These are phyloP conservation scores for Cyclargus thomasi DNA, from an alignment of 1,140 invertebrate species.

Conservation along the genomic window DNA sequence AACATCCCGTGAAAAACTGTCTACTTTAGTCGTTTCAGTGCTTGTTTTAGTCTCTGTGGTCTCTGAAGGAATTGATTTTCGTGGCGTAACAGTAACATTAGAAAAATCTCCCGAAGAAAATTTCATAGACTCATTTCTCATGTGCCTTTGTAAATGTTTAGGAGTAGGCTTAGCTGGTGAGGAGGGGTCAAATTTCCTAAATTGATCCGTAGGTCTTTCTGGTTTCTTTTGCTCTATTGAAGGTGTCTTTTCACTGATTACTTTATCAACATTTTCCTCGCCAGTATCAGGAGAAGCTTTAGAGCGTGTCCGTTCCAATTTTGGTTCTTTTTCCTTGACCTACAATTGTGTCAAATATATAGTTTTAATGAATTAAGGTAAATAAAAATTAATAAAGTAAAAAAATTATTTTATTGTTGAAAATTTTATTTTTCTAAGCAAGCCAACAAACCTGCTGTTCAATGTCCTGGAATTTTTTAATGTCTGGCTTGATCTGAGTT, in stretches of 20 bases:
- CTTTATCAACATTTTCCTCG: slow-evolving; percentile 47
- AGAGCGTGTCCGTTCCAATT: slow-evolving; percentile 51
- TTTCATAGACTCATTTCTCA: slow-evolving; percentile 74
- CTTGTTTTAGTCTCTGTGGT: slow-evolving; percentile 49
- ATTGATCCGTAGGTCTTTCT: slow-evolving; percentile 55
- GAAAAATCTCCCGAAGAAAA: slow-evolving; percentile 74
- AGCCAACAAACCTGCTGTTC: slow-evolving; percentile 62
- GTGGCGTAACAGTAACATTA: slow-evolving; percentile 68
- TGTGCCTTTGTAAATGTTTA: slow-evolving; percentile 72
- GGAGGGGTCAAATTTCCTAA: slow-evolving; percentile 62
- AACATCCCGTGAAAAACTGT: slow-evolving; percentile 49
- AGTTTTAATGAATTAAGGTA: neutral
- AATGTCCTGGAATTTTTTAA: slow-evolving; percentile 72
- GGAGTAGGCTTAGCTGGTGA: slow-evolving; percentile 71
- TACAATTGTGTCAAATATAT: slow-evolving; percentile 20
- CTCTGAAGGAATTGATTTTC: slow-evolving; percentile 63
- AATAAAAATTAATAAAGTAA: slow-evolving; percentile 15
- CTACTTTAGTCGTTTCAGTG: slow-evolving; percentile 45
- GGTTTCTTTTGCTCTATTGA: slow-evolving; percentile 33
- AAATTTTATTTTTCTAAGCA: slow-evolving; percentile 13
- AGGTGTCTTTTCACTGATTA: slow-evolving; percentile 27
- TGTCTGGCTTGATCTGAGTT: slow-evolving; percentile 77
- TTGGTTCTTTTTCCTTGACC: slow-evolving; percentile 57
- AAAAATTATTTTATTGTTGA: no score
- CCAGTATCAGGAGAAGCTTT: slow-evolving; percentile 58